Evolutionary conservation across 2,113 vertebrate species (phyloP).

Genomic region (Murina feae): DNA sequence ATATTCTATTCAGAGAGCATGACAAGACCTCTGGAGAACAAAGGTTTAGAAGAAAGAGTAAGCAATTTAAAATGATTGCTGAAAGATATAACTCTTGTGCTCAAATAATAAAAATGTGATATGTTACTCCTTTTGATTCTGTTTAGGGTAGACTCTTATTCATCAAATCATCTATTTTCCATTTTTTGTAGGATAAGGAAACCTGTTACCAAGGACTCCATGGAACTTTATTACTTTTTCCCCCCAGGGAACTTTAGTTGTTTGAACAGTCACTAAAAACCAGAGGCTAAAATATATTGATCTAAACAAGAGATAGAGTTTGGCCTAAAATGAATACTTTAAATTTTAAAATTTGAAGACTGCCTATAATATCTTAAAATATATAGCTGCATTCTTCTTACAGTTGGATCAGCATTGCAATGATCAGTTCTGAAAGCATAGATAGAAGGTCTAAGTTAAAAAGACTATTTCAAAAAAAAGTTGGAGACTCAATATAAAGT

Average conservation of each 20-base stretch:
- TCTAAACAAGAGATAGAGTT: background rate
- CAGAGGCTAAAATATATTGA: background rate
- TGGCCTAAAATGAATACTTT: background rate
- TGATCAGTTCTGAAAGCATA: background rate
- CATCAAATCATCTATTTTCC: background rate
- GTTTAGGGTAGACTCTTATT: background rate
- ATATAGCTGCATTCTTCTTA: background rate
- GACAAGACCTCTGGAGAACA: conserved; percentile 23
- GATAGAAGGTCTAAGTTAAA: background rate
- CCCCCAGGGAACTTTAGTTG: background rate
- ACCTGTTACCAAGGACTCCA: background rate
- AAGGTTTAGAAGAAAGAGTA: conserved; percentile 15
- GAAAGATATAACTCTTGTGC: conserved; percentile 9
- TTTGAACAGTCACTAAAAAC: background rate
- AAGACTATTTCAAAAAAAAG: background rate
- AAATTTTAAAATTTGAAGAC: background rate
- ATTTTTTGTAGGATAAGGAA: background rate
- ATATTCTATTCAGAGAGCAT: background rate
- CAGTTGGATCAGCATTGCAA: background rate
- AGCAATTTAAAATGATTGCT: background rate
- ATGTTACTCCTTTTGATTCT: background rate
- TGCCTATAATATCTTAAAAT: background rate
- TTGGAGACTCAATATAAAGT: background rate
- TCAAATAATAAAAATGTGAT: background rate
- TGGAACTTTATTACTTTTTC: background rate